Evolutionary conservation across 2,888 invertebrate species (phyloP).

Genomic region (Megamerina dolium): DNA sequence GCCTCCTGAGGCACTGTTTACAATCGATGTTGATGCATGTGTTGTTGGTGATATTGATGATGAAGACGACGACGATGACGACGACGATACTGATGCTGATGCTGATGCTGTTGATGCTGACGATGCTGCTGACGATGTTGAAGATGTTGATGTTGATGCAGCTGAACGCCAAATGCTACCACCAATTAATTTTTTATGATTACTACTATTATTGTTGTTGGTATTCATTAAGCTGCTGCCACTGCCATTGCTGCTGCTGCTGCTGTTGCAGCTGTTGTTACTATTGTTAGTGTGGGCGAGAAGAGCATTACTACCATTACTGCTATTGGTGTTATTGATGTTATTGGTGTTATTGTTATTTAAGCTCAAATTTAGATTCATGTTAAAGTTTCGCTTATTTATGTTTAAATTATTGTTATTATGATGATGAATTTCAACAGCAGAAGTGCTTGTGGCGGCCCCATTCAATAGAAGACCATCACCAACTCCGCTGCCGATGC

Average conservation of each 20-base stretch:
- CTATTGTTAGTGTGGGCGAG: conserved; percentile 19
- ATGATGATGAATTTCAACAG: conserved; percentile 9
- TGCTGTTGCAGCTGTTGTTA: conserved; percentile 15
- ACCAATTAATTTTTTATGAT: conserved; percentile 22
- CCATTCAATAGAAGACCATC: conserved; percentile 9
- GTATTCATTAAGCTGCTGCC: conserved; percentile 19
- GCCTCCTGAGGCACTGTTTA: conserved; percentile 19
- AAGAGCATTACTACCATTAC: conserved; percentile 36
- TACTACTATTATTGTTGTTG: conserved; percentile 15
- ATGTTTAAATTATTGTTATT: conserved; percentile 27
- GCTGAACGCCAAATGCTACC: conserved; percentile 41
- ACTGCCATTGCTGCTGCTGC: conserved; percentile 22
- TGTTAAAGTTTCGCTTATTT: conserved; percentile 28
- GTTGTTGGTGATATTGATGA: conserved; percentile 24
- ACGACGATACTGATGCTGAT: too few relatives aligned
- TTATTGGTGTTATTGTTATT: conserved; percentile 13
- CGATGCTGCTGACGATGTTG: conserved; percentile 18
- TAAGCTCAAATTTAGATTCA: conserved; percentile 32
- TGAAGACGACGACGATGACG: conserved; percentile 29
- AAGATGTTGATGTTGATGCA: conserved; percentile 30
- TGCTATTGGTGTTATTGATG: conserved; percentile 12
- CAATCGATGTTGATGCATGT: conserved; percentile 23
- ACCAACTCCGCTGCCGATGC: conserved; percentile 14
- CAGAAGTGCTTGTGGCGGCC: conserved; percentile 5
- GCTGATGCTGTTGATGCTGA: conserved; percentile 24